Conservation (phyloP, 2,888 invertebrate species). For the Drosophila tripunctata region DNA sequence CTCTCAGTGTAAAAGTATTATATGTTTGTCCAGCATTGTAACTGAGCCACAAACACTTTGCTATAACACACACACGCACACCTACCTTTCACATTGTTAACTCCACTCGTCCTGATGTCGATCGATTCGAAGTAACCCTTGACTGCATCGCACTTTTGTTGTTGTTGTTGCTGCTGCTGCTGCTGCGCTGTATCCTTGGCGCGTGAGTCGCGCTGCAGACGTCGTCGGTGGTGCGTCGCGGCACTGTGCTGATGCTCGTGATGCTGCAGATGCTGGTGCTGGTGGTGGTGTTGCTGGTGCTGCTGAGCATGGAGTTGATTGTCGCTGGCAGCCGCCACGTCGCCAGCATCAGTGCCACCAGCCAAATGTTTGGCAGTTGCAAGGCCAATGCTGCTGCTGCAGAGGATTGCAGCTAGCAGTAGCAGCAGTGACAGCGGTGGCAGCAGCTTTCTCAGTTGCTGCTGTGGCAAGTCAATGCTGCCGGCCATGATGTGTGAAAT, state of each 20-base stretch:
- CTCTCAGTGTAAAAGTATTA: too few relatives aligned
- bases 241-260: conserved; percentile 69
- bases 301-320: conserved; percentile 21
- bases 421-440: conserved; percentile 24
- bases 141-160: conserved; percentile 76
- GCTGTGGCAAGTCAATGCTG: conserved; percentile 25
- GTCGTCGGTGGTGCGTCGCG: conserved; percentile 71
- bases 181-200: conserved; percentile 61
- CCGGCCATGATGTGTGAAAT: conserved; percentile 51
- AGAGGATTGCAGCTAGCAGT: too few relatives aligned
- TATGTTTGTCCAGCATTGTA: not conserved
- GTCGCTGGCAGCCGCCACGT: conserved; percentile 32
- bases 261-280: conserved; percentile 36
- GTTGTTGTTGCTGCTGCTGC: too few relatives aligned
- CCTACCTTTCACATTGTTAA: conserved; percentile 81
- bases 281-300: conserved; percentile 32
- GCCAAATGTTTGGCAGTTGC: conserved; percentile 66
- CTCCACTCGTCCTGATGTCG: conserved; percentile 81
- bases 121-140: conserved; percentile 82
- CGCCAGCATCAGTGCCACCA: conserved; percentile 22
- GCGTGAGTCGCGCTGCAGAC: conserved; percentile 78
- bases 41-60: not conserved
- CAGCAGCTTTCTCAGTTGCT: conserved; percentile 44
- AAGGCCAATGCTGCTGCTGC: conserved; percentile 54
- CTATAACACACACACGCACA: not conserved